Percentiles rank a stretch among this genome's conserved stretches.
Evolutionary conservation across 2,797 vertebrate genomes (phyloP).

Genomic region (Anniella stebbinsi): DNA sequence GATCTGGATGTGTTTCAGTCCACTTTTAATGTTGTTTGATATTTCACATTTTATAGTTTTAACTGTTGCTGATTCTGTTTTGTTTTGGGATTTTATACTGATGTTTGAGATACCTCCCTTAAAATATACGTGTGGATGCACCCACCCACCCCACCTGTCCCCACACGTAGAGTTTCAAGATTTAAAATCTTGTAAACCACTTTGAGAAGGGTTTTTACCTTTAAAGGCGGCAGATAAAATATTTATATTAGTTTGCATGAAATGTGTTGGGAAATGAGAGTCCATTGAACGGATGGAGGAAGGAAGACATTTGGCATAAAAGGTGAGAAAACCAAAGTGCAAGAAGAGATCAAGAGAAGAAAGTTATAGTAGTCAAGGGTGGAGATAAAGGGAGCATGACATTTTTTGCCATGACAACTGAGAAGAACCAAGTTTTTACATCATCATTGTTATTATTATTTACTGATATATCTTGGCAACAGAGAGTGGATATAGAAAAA

Average conservation of each 20-base stretch:
- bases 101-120: no score
- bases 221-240: not conserved
- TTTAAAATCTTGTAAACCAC: not conserved
- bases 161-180: not conserved
- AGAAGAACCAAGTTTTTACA: no score
- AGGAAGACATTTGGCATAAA: not conserved
- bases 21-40: no score
- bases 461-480: not conserved
- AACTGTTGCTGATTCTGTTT: no score
- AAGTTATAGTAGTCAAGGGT: not conserved
- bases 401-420: not conserved
- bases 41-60: no score
- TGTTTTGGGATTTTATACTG: no score
- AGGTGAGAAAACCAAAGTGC: not conserved
- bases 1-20: no score
- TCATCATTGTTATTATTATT: no score
- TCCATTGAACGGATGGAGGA: not conserved
- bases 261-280: not conserved
- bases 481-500: no score
- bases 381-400: not conserved
- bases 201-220: not conserved
- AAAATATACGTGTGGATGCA: no score
- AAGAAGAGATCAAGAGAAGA: not conserved
- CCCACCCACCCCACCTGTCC: no score
- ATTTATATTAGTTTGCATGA: not conserved